Base-by-base conservation (phyloP, 2,888 invertebrate species). In the Lochmaea crataegi region DNA sequence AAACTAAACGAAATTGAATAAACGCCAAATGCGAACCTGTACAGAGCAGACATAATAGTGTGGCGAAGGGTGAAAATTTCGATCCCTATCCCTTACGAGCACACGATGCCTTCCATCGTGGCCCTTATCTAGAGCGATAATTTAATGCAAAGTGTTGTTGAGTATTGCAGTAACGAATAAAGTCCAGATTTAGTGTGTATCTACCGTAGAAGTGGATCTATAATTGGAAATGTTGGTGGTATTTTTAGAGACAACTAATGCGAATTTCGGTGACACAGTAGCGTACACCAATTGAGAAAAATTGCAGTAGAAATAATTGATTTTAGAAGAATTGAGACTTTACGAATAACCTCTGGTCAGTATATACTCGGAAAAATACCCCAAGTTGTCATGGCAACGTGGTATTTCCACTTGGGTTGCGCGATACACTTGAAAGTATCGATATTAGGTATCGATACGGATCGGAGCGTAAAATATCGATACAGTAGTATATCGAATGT, bases 111-210 rank as follows among this genome's bases (percentile, higher is more conserved):
- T 71, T 71, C 66, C 64, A 70, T 67, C 71, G 71, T 67, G 58
- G 12, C 75, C 75, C 73, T 73, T 75, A 76, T 76, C 75, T 68
- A 69, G 65, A 38, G 53, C 61, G 69, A 56, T 68, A 75, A 76
- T 72, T 42, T 73, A 71, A 76, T 76, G 73, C 76, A 75, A 76
- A 76, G 68, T 68, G 70, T 73, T 63, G 68, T 70, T 51, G 65
- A 60, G 68, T 65, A 72, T 64, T 57, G 63, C 61, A 65, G 53
- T 51, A 65, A 60, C 26, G 72, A 63, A 76, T 76, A 72, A 72
- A 74, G 72, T 63, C 65, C 53, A 72, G 65, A 63, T 26, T 75
- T 70, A 72, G 71, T 48, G 63, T 73, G 66, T 61, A 14, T 66
- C 45, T 67, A 58, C 22, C 58, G 67, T 71, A n/a, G 48, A 56